Evolutionary conservation across 1,140 invertebrate genomes (phyloP), one percentile per base, ranked within the genome.

Genomic region (Aphis craccivora): DNA sequence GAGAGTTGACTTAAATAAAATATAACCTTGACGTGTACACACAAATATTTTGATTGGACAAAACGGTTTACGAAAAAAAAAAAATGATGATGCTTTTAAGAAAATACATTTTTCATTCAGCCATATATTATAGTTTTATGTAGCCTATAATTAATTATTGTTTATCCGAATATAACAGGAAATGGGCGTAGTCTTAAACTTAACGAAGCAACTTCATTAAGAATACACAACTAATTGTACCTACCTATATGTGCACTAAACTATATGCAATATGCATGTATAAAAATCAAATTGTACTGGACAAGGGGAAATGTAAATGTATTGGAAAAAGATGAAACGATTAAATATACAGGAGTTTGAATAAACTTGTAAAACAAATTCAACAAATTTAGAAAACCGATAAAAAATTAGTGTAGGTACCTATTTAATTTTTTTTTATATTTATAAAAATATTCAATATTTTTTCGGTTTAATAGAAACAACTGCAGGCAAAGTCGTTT

Each of bases 121-220:
- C 7, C 48, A n/a, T n/a, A 22, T 35, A 35, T 88, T 86, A 51
- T 53, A 45, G 40, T 43, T 43, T 20, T 55, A n/a, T n/a, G 30
- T 86, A 20, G 37, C 18, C 93, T 35, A 53, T 76, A 81, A 30
- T 53, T 91, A 48, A 94, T 45, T 48, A 90, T 94, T 37, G 90
- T 93, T 94, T 90, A 90, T 92, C 5, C 40, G 14, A 67, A 55
- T 45, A 93, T 76, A 81, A 81, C 89, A 67, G 87, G 67, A 83
- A 94, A 94, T 93, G 51, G 55, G 60, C 37, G 90, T 89, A 40
- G 9, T 53, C 14, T 40, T 55, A 40, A 89, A 43, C n/a, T 30
- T 30, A 86, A 86, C 37, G 40, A 45, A 45, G 37, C 3, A 48
- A 45, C 84, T 76, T 76, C 23, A 86, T 86, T 83, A 40, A 83